These are phyloP conservation scores for Channa striata DNA, from an alignment of 2,797 vertebrate species.

Conservation along the genomic window DNA sequence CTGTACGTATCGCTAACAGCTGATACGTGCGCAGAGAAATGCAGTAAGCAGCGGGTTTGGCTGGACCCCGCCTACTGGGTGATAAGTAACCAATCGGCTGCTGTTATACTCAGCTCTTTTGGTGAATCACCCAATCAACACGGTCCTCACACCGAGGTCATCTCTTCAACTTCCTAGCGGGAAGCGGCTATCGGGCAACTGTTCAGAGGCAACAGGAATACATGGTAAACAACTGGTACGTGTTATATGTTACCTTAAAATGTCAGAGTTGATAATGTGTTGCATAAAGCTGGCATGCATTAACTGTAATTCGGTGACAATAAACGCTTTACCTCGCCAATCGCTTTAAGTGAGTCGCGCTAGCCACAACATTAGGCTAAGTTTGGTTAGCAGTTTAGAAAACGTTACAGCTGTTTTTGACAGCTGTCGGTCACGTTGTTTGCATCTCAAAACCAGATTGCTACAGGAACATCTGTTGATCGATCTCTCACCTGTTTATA, in stretches of 20 bases:
- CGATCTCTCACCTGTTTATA: slow-evolving; percentile 7
- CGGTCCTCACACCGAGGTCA: slow-evolving; percentile 50
- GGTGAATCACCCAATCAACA: slow-evolving; percentile 67
- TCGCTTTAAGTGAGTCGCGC: background rate
- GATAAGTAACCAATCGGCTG: slow-evolving; percentile 63
- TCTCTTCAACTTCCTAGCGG: slow-evolving; percentile 85
- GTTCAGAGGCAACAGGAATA: slow-evolving; percentile 10
- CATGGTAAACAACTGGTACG: slow-evolving; percentile 67
- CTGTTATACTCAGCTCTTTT: slow-evolving; percentile 56
- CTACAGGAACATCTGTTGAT: background rate
- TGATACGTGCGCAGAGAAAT: background rate
- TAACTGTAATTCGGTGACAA: rapidly evolving
- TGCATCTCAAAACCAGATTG: background rate
- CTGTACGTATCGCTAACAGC: background rate
- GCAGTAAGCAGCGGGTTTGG: background rate
- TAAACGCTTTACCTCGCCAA: background rate
- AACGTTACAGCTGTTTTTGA: slow-evolving; percentile 52
- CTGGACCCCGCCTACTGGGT: background rate
- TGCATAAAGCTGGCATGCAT: too few species aligned
- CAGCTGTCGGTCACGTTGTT: slow-evolving; percentile 54
- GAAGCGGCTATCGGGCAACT: slow-evolving; percentile 71
- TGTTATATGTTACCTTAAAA: background rate
- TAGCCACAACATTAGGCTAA: slow-evolving; percentile 38
- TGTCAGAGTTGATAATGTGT: background rate
- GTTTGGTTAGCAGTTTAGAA: slow-evolving; percentile 36